phyloP scores from a whole-genome alignment of 1,140 invertebrate species.

The Calephelis virginiensis region DNA sequence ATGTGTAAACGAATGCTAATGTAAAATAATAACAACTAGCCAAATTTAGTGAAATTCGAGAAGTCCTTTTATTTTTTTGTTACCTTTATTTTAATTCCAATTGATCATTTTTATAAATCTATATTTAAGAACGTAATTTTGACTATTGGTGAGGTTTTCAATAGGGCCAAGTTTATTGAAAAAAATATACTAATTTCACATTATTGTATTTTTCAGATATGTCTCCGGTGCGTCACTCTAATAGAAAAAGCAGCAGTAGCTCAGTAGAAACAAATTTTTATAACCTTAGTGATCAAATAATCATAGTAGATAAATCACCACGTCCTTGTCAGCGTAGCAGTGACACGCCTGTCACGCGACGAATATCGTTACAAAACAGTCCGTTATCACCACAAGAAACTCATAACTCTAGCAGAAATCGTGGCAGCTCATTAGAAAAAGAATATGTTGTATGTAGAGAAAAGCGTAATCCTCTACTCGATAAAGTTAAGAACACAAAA shows the following conservation, averaged over 20 bases:
- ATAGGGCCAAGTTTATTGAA: no score
- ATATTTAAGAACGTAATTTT: no score
- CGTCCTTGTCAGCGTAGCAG: conserved; percentile 58
- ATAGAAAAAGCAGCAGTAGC: conserved; percentile 82
- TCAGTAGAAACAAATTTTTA: conserved; percentile 84
- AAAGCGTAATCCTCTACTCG: conserved; percentile 84
- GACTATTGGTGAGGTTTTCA: no score
- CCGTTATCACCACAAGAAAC: conserved; percentile 61
- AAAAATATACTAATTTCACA: no score
- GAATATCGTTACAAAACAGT: conserved; percentile 70
- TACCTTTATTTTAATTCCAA: no score
- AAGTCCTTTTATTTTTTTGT: no score
- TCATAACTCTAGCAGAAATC: conserved; percentile 58
- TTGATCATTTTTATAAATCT: no score
- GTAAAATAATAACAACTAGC: no score
- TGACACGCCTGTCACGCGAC: conserved; percentile 62
- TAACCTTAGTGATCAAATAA: conserved; percentile 81
- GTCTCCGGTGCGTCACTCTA: conserved; percentile 82
- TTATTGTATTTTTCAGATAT: conserved; percentile 77
- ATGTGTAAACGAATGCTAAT: no score
- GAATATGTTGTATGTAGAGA: conserved; percentile 78
- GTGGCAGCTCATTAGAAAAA: conserved; percentile 76
- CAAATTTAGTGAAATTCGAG: no score
- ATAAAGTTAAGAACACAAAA: conserved; percentile 85
- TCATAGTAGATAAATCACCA: conserved; percentile 78